Percentiles rank a stretch among this genome's conserved stretches.
These are phyloP conservation scores for Paramuricea clavata DNA, from an alignment of 92 coral and sea anemone genomes.

Conservation along the genomic window DNA sequence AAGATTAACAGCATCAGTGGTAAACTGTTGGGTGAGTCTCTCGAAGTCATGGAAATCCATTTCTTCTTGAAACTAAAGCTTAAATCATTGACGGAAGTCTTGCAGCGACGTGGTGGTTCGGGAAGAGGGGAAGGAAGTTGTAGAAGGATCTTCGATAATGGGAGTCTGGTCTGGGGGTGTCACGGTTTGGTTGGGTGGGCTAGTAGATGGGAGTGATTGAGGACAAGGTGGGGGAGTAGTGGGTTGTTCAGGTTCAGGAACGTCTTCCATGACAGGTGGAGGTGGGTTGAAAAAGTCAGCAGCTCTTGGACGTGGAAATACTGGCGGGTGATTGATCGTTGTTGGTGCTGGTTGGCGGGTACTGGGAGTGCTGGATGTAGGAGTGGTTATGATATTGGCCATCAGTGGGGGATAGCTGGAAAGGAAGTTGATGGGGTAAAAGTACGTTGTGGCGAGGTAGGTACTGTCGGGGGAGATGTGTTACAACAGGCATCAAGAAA, in stretches of 20 bases:
- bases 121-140: background rate
- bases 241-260: no score
- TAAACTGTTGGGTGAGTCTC: background rate
- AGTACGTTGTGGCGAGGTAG: background rate
- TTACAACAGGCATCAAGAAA: no score
- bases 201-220: background rate
- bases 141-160: background rate
- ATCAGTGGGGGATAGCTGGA: no score
- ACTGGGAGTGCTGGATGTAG: no score
- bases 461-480: no score
- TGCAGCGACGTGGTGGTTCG: background rate
- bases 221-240: background rate
- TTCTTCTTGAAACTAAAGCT: background rate
- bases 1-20: background rate
- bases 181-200: background rate
- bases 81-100: background rate
- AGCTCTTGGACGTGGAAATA: background rate
- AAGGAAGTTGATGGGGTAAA: background rate
- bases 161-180: background rate
- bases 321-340: no score
- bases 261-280: no score
- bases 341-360: no score
- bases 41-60: background rate
- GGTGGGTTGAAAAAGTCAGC: background rate
- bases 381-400: no score